phyloP scores from a whole-genome alignment of 1,140 invertebrate species.

The Philotrypesis tridentata region DNA sequence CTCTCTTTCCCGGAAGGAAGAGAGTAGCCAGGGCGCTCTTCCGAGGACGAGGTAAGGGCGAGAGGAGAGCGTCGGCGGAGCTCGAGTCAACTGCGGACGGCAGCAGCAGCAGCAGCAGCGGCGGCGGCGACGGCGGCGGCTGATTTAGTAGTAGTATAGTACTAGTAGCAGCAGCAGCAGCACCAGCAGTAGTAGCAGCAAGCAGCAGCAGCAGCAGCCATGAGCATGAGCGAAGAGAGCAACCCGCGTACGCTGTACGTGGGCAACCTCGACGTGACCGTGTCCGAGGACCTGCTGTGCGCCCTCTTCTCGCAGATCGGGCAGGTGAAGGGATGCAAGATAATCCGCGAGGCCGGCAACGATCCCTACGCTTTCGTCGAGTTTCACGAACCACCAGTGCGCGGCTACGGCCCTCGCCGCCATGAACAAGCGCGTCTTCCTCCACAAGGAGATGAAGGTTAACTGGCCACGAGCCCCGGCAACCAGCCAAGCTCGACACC shows the following conservation, averaged over 20 bases:
- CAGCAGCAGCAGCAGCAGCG: neutral
- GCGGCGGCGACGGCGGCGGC: neutral
- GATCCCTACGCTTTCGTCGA: slow-evolving; percentile 99
- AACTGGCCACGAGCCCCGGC: slow-evolving; percentile 98
- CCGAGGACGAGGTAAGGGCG: slow-evolving; percentile 28
- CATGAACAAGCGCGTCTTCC: slow-evolving; percentile 97
- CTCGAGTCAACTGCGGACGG: no score
- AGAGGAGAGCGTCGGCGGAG: neutral
- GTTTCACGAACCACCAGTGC: slow-evolving; percentile 93
- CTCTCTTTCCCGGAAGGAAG: slow-evolving; percentile 38
- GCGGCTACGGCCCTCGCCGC: slow-evolving; percentile 95
- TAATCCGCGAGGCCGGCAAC: slow-evolving; percentile 96
- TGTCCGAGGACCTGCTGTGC: slow-evolving; percentile 95
- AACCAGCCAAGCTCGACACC: slow-evolving; percentile 98
- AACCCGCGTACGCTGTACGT: slow-evolving; percentile 94
- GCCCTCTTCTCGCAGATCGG: slow-evolving; percentile 97
- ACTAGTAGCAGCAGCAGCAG: slow-evolving; percentile 27
- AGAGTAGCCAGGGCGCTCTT: slow-evolving; percentile 8
- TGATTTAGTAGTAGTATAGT: neutral
- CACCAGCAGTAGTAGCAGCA: slow-evolving; percentile 23
- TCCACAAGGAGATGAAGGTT: slow-evolving; percentile 99
- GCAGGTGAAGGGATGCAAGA: slow-evolving; percentile 97
- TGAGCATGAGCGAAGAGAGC: slow-evolving; percentile 83
- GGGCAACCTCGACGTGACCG: slow-evolving; percentile 94
- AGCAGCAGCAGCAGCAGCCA: slow-evolving; percentile 13